phyloP scores from a whole-genome alignment of 2,888 invertebrate genomes.

The Drosophila borealis region DNA sequence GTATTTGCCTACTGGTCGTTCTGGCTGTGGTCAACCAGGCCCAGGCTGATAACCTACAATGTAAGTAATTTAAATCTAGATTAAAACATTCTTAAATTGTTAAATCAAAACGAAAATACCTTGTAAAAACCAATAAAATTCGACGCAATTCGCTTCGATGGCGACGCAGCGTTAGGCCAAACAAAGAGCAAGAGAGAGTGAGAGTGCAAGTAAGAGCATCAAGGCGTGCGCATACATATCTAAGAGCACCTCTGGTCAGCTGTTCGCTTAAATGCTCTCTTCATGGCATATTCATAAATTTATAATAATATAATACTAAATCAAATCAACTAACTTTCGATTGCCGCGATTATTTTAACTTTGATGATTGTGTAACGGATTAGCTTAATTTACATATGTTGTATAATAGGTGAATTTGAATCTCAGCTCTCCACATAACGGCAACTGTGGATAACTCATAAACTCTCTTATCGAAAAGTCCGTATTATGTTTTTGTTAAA shows the following conservation, averaged over 20 bases:
- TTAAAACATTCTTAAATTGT: background rate
- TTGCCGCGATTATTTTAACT: background rate
- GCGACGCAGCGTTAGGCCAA: conserved; percentile 27
- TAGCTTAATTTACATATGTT: conserved; percentile 29
- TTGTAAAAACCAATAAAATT: conserved; percentile 55
- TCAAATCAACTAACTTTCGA: conserved; percentile 28
- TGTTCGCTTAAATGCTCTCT: conserved; percentile 22
- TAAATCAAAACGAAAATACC: conserved; percentile 39
- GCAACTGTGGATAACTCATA: conserved; percentile 9
- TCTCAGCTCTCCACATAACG: conserved; percentile 27
- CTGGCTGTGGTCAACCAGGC: conserved; percentile 81
- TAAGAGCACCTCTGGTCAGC: conserved; percentile 43
- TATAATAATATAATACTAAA: conserved; percentile 22
- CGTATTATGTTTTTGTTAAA: conserved; percentile 13
- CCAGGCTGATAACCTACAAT: conserved; percentile 87
- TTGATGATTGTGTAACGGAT: conserved; percentile 28
- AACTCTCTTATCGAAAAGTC: background rate
- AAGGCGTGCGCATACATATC: conserved; percentile 40
- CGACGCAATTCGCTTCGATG: conserved; percentile 65
- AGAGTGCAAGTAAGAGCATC: conserved; percentile 7
- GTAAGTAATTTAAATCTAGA: conserved; percentile 86
- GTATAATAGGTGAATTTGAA: conserved; percentile 34
- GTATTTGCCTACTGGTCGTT: conserved; percentile 84
- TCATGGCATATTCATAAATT: conserved; percentile 24
- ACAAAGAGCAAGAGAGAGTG: conserved; percentile 30